A percentile compares a stretch with the other conserved stretches of the same genome.
These are phyloP conservation scores for Ommatoiulus sabulosus DNA, from an alignment of 2,888 invertebrate species.

Conservation along the genomic window DNA sequence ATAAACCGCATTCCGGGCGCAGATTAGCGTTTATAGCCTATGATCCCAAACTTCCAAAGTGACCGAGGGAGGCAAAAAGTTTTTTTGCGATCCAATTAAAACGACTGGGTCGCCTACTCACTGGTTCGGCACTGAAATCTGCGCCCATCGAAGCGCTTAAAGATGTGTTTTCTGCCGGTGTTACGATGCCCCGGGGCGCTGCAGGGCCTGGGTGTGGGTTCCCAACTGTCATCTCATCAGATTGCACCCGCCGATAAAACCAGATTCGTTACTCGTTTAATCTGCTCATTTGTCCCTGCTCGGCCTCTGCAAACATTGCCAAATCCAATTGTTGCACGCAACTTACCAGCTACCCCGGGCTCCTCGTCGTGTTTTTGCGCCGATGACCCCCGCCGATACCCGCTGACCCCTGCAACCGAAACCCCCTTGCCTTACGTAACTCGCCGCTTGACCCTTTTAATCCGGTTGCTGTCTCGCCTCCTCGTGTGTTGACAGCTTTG, in stretches of 20 bases:
- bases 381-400: conserved; percentile 24
- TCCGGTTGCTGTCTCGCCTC: not conserved
- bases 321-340: conserved; percentile 27
- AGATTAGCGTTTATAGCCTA: not conserved
- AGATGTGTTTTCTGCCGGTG: conserved; percentile 9
- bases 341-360: conserved; percentile 31
- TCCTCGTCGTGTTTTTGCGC: not conserved
- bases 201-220: conserved; percentile 31
- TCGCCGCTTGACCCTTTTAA: conserved; percentile 28
- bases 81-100: not conserved
- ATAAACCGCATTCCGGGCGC: too few species aligned
- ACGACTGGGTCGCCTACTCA: conserved; percentile 8
- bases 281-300: conserved; percentile 38
- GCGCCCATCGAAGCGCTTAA: not conserved
- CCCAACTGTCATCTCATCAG: conserved; percentile 36
- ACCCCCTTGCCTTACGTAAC: not conserved
- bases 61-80: too few species aligned
- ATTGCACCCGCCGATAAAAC: conserved; percentile 7
- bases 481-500: conserved; percentile 22
- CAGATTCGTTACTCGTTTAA: conserved; percentile 43
- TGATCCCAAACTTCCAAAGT: too few species aligned
- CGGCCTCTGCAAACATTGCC: conserved; percentile 37
- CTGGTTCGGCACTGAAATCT: not conserved
- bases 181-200: conserved; percentile 6
- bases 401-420: not conserved